phyloP scores from a whole-genome alignment of 2,888 invertebrate genomes.

The Dioctria linearis region DNA sequence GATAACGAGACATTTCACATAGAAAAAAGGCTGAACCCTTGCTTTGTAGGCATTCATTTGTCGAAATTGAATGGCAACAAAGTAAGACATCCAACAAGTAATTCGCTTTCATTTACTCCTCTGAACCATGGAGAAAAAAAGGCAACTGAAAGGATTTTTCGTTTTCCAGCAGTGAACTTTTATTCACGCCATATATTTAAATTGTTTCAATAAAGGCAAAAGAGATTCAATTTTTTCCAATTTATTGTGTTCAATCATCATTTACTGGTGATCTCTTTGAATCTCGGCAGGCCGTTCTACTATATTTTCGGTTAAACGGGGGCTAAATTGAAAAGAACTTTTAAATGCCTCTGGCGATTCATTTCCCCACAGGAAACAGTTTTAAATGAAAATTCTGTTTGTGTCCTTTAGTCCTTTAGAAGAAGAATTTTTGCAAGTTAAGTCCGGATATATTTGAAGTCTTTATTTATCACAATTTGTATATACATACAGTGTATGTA shows the following conservation, averaged over 20 bases:
- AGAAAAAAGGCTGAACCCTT: constrained; percentile 44
- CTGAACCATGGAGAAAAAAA: background rate
- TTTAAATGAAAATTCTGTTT: background rate
- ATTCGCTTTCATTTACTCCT: constrained; percentile 33
- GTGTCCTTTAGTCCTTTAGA: too few relatives aligned
- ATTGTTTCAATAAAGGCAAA: constrained; percentile 41
- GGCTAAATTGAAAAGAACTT: constrained; percentile 14
- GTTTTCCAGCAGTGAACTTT: background rate
- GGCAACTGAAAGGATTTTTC: constrained; percentile 9
- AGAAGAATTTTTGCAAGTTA: too few relatives aligned
- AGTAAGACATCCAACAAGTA: constrained; percentile 51
- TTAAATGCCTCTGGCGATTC: constrained; percentile 17
- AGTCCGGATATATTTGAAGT: too few relatives aligned
- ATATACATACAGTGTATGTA: too few relatives aligned
- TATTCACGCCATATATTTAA: constrained; percentile 48
- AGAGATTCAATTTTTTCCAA: constrained; percentile 45
- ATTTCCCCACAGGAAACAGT: constrained; percentile 13
- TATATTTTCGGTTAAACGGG: constrained; percentile 1
- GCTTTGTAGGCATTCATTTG: constrained; percentile 47
- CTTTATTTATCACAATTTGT: too few relatives aligned
- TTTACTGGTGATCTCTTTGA: constrained; percentile 32
- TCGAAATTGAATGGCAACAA: constrained; percentile 40
- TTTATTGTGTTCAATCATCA: constrained; percentile 45
- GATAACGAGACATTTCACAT: constrained; percentile 37
- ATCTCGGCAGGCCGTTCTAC: constrained; percentile 23